Evolutionary conservation across 2,888 invertebrate genomes (phyloP).

Genomic region (Selenia dentaria): DNA sequence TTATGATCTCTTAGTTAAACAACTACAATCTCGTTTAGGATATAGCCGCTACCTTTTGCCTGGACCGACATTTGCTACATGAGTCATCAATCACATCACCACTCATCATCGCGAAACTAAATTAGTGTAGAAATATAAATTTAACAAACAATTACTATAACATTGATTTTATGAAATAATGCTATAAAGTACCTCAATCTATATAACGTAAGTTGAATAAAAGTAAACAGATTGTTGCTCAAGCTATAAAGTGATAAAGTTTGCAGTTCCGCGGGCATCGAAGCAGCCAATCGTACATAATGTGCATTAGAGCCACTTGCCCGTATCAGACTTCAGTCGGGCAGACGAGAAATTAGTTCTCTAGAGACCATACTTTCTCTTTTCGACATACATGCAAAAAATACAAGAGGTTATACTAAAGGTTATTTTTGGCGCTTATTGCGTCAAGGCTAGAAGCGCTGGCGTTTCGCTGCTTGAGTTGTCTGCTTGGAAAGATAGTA

Average conservation of each 20-base stretch:
- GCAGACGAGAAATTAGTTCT: slow-evolving; percentile 20
- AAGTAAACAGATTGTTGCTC: background rate
- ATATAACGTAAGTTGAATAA: background rate
- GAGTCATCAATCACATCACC: background rate
- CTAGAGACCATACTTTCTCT: slow-evolving; percentile 29
- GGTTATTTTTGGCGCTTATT: slow-evolving; percentile 23
- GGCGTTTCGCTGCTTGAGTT: slow-evolving; percentile 5
- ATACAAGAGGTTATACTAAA: slow-evolving; percentile 21
- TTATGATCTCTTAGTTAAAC: too few relatives aligned
- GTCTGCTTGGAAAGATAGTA: slow-evolving; percentile 7
- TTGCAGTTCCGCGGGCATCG: slow-evolving; percentile 3
- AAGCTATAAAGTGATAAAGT: background rate
- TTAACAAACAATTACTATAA: too few relatives aligned
- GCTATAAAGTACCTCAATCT: background rate
- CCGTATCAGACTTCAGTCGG: slow-evolving; percentile 24
- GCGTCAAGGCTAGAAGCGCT: slow-evolving; percentile 12
- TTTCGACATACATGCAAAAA: slow-evolving; percentile 21
- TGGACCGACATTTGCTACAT: background rate
- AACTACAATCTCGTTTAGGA: background rate
- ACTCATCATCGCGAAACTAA: background rate
- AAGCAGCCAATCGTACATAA: slow-evolving; percentile 27
- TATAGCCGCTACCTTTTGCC: background rate
- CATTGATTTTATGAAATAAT: too few relatives aligned
- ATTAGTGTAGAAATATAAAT: too few relatives aligned
- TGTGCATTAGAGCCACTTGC: slow-evolving; percentile 26